Conservation (phyloP, 1,140 invertebrate genomes). For the Drosophila fuyamai region DNA sequence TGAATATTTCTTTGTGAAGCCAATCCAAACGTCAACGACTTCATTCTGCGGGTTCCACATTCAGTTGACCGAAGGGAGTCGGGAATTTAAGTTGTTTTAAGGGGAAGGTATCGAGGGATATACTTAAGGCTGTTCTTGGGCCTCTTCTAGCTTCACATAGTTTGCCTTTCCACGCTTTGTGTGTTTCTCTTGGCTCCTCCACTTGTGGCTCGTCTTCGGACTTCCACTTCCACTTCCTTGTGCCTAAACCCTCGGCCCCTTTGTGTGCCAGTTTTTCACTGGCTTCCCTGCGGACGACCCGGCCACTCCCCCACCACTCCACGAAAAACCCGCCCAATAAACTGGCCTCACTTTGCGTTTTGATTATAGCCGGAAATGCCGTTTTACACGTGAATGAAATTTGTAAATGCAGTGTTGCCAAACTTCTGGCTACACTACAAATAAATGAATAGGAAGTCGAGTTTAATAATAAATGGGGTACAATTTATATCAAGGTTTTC, state of each 20-base stretch:
- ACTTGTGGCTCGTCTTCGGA: slow-evolving; percentile 58
- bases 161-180: slow-evolving; percentile 48
- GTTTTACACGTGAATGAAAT: slow-evolving; percentile 84
- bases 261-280: slow-evolving; percentile 77
- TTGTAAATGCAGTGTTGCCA: slow-evolving; percentile 64
- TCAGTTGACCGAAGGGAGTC: slow-evolving; percentile 37
- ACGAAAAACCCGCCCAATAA: slow-evolving; percentile 22
- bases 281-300: slow-evolving; percentile 56
- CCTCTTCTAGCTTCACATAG: slow-evolving; percentile 39
- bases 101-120: slow-evolving; percentile 17
- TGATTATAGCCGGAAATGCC: slow-evolving; percentile 81
- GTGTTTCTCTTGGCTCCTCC: slow-evolving; percentile 46
- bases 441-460: slow-evolving; percentile 14
- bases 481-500: neutral
- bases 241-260: slow-evolving; percentile 39
- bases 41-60: slow-evolving; percentile 67
- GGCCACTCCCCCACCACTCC: slow-evolving; percentile 7
- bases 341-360: slow-evolving; percentile 40
- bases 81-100: slow-evolving; percentile 1
- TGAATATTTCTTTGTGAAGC: slow-evolving; percentile 59
- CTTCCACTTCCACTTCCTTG: slow-evolving; percentile 72
- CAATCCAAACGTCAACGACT: slow-evolving; percentile 78
- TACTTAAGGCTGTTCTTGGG: slow-evolving; percentile 22
- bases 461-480: slow-evolving; percentile 16
- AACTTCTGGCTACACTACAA: slow-evolving; percentile 51